Conservation (phyloP, 2,113 vertebrate species). For the Paracanthobrama guichenoti region DNA sequence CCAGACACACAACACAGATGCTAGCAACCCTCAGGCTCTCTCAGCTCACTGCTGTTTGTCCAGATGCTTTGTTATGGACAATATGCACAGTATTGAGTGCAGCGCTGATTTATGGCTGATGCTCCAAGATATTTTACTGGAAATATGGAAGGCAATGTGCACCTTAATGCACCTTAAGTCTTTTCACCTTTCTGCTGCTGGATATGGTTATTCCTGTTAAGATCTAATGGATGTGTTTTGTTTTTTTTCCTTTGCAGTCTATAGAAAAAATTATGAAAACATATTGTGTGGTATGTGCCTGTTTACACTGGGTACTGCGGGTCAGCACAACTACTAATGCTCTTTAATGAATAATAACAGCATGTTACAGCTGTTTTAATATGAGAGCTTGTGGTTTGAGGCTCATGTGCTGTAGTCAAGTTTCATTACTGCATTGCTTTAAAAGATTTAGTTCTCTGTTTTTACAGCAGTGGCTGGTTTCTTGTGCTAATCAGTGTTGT, state of each 20-base stretch:
- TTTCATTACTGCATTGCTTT: neutral
- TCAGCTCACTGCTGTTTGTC: slow-evolving; percentile 9
- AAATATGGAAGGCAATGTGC: neutral
- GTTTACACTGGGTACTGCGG: neutral
- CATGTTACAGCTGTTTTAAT: neutral
- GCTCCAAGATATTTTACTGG: neutral
- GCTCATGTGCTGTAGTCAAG: neutral
- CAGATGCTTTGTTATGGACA: slow-evolving; percentile 18
- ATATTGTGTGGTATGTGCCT: neutral
- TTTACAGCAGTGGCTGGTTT: neutral
- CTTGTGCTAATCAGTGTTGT: neutral
- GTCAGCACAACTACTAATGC: slow-evolving; percentile 8
- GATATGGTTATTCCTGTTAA: neutral
- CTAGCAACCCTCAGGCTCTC: neutral
- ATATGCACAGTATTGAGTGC: neutral
- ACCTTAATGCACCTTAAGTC: neutral
- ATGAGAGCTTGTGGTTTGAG: neutral
- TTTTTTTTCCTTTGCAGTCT: neutral
- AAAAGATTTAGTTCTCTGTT: neutral
- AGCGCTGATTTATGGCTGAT: neutral
- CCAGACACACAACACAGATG: neutral
- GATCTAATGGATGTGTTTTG: neutral
- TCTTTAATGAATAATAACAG: neutral
- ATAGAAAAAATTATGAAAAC: neutral
- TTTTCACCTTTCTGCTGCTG: neutral